phyloP scores from a whole-genome alignment of 2,888 invertebrate genomes.

The Octodonta nipae region DNA sequence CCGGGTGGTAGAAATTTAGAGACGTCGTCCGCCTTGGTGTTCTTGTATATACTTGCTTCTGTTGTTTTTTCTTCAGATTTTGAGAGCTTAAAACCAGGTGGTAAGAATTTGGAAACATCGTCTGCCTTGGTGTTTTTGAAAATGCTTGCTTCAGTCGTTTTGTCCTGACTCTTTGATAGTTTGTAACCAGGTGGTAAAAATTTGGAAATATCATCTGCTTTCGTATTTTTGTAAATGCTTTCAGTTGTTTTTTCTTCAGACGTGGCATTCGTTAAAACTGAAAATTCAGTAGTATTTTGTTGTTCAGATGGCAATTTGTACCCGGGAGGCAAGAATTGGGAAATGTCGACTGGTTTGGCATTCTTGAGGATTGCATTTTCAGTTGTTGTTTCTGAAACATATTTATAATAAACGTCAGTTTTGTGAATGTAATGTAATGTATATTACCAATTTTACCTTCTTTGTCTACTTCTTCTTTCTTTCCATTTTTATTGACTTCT shows the following conservation, averaged over 20 bases:
- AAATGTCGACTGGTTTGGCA: constrained; percentile 3
- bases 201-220: constrained; percentile 3
- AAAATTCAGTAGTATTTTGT: too few relatives aligned
- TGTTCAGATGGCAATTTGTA: not conserved
- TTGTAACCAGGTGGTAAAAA: constrained; percentile 6
- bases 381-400: constrained; percentile 1
- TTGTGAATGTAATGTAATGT: too few relatives aligned
- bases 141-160: constrained; percentile 18
- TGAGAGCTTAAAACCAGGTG: constrained; percentile 8
- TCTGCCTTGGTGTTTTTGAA: constrained; percentile 9
- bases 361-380: constrained; percentile 11
- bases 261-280: too few relatives aligned
- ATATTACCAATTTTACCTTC: constrained; percentile 1
- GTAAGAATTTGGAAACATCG: constrained; percentile 10
- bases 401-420: too few relatives aligned
- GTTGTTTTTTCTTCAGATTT: constrained; percentile 9
- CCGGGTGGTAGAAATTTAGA: constrained; percentile 52
- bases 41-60: constrained; percentile 30
- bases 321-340: constrained; percentile 4
- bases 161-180: constrained; percentile 4
- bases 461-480: constrained; percentile 4
- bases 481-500: constrained; percentile 9
- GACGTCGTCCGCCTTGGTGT: constrained; percentile 43
- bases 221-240: not conserved
- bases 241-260: not conserved